Evolutionary conservation across 2,113 vertebrate species (phyloP), one percentile per base, ranked within the genome.

Genomic region (Odontophorus gujanensis): DNA sequence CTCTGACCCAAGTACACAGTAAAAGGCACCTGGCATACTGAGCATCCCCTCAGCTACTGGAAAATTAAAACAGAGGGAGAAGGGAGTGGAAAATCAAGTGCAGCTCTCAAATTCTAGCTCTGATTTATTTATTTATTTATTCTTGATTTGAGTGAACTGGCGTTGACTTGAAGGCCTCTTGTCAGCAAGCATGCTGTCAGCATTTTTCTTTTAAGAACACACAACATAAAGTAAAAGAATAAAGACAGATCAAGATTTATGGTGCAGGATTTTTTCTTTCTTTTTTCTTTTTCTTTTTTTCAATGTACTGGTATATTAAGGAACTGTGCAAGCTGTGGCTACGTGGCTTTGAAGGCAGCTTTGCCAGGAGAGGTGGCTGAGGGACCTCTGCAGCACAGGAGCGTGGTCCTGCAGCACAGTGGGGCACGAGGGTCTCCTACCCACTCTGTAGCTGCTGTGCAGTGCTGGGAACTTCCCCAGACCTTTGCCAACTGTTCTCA

Each of bases 171-270:
- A 95, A 84, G 83, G 62, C 51, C 85, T 90, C 88, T 66, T 94
- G 91, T 87, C 76, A 94, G 66, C 92, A 81, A 93, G 74, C 61
- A 47, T 53, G 83, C 65, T 90, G 83, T 96, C 92, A 92, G 92
- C 91, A 76, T 92, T 95, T 95, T 90, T 89, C 66, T 36, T 84
- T 96, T 92, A 79, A 94, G 95, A 88, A 89, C 83, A 62, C 57
- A 76, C 47, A 93, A 90, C 66, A 58, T 86, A 40, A 90, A 92
- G 79, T 81, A 90, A 92, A 90, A 92, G 83, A 95, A 94, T 81
- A 93, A 94, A 95, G 86, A 69, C 34, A 79, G 86, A 48, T 5
- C 43, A 71, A 89, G 92, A 93, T 93, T 96, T 90, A 93, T 79
- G 90, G 61, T 83, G 63, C 77, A 86, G 89, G 12, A 40, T 42